Evolutionary conservation across 2,113 vertebrate species (phyloP), one percentile per base, ranked within the genome.

Genomic region (Albula glossodonta): DNA sequence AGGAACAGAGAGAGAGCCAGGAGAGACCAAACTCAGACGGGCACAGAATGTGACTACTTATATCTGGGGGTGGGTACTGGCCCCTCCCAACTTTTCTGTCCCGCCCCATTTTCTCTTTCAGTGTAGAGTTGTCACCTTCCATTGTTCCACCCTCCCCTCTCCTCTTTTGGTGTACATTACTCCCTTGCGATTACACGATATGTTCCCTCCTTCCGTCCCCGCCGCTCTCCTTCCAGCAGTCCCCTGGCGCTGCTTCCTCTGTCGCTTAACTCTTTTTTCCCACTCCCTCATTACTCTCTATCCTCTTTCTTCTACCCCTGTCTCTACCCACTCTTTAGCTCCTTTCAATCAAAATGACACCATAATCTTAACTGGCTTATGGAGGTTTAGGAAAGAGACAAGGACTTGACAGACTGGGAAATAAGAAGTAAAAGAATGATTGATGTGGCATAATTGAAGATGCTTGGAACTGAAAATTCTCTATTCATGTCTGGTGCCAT

Each of bases 1-100:
- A 49, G 83, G 83, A 48, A 86, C 82, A 10, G n/a, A 8, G 70
- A 87, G 70, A 89, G 57, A 50, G 25, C 53, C 52, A 80, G 70
- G 70, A 63, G 82, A 82, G 77, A 81, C 86, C 86, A 88, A 90
- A 89, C 88, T 85, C 87, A 63, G 84, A 79, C 84, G 83, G 56
- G 81, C 89, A 87, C n/a, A 82, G 74, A 84, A 83, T 51, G 80
- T 79, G 87, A 77, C 3, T 89, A 86, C 93, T 91, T 94, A 93
- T 93, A 91, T 88, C 80, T 10, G 80, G 78, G 83, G 52, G 9
- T 80, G 51, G 19, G 19, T 84, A 11, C 19, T n/a, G 25, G 90
- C 83, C 90, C 87, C 87, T 74, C 92, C 92, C 88, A 86, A 78
- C 15, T 8, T 19, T 22, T 66, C 50, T 17, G 53, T 25, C 79